Evolutionary conservation across 2,113 vertebrate species (phyloP), one percentile per base, ranked within the genome.

Genomic region (Oryzias celebensis): DNA sequence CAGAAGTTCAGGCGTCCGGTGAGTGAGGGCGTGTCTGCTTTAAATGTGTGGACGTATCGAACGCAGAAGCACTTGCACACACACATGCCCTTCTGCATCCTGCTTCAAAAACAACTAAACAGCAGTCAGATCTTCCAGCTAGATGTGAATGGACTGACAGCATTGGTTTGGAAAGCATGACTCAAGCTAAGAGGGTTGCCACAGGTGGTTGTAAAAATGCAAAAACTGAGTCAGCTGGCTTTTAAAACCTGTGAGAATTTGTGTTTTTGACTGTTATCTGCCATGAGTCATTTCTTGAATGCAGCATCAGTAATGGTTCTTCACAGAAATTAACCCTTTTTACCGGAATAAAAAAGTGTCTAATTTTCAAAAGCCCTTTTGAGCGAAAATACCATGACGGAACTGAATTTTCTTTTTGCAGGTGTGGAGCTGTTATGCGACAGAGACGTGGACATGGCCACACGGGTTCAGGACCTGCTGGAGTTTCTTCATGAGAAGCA

Each of bases 401-500:
- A 36, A 10, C 1, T 10, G 10, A 12, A 10, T 36, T 36, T 36
- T 36, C 47, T 18, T 48, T 36, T 28, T 53, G 45, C 56, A 99
- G 97, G 97, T 13, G 95, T 98, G 65, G 97, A 98, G 90, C 90
- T 99, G 75, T 89, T 98, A 0, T 98, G 96, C 0, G 97, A 99
- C 78, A 89, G 96, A 51, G 96, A 98, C 0, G 96, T 99, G 23
- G 96, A 99, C 85, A 99, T 99, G 96, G 95, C 96, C 0, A 98
- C 96, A 0, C 91, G 97, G 0, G 96, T 99, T 2, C 96, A 99
- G 88, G 96, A 98, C 79, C 87, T 99, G 74, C 82, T 99, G 78
- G 97, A 99, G 84, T 98, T 99, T 80, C 95, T 99, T 15, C 96
- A 97, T 0, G 97, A 99, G 82, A 99, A 98, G 88, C 97, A 99